Evolutionary conservation across 2,888 invertebrate species (phyloP), one percentile per base, ranked within the genome.

Genomic region (Rhogogaster chlorosoma): DNA sequence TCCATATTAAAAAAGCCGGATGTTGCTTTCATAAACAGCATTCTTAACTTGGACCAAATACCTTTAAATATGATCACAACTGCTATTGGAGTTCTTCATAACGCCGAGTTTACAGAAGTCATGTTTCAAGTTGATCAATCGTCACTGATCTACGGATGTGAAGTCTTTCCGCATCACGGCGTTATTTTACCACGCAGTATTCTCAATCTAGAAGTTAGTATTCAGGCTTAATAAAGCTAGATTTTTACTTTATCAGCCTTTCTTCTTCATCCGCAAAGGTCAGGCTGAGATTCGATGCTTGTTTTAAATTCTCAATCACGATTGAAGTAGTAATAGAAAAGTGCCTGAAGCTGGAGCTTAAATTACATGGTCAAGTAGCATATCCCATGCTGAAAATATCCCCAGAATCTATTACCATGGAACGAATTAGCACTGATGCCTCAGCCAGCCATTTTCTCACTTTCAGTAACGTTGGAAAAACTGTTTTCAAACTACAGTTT

Each of bases 401-500:
- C 36, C 95, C 96, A 0, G 94, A 94, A 87, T 92, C 92, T 87
- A 93, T 95, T 85, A 94, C 94, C 84, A 93, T 95, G 91, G 88
- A 94, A 70, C 94, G 95, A 85, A 92, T 95, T 2, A 89, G 91
- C 6, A 89, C 91, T 0, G 91, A 91, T 38, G 90, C 94, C 0
- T 89, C 90, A 75, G 90, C 91, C n/a, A 88, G 87, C 38, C 87
- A 89, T 22, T 84, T 87, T 5, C 90, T 94, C 84, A 89, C 88
- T 18, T 88, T 92, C 2, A 89, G 84, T 12, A 94, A 94, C 85
- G 82, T 87, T 10, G 92, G 93, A 15, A 84, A 87, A 2, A 89
- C 91, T 9, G 78, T 87, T 7, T 86, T 88, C 0, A 88, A 87
- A 3, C 45, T 94, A 5, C 88, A 89, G 18, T 93, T 94, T 86